Evolutionary conservation across 2,888 invertebrate species (phyloP), one percentile per base, ranked within the genome.

Genomic region (Dryocosmus kuriphilus): DNA sequence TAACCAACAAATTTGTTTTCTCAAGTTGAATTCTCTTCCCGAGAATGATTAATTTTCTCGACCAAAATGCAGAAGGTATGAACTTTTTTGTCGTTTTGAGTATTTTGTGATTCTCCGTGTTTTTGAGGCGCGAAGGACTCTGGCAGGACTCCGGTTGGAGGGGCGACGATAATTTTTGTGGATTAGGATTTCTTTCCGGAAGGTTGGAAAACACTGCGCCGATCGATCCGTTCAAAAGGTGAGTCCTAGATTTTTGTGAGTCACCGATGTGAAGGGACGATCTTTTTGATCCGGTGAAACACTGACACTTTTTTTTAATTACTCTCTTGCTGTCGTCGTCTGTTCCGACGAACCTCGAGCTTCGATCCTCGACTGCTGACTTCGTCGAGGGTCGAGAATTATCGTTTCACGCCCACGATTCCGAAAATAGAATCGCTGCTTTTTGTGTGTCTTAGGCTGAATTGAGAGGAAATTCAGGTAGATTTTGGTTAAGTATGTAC

Each of bases 331-430:
- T 46, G 27, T 19, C 27, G 19, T 30, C 46, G 16, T 46, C 7
- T 51, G 51, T 51, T 19, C n/a, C 46, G 46, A 7, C 46, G 46
- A 60, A 16, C 1, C 16, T 46, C 65, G 65, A 65, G 38, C 65
- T 46, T 65, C 65, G 65, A 65, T 65, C 24, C 24, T 46, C 24
- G 27, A 65, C 22, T 24, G 32, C 11, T 19, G 16, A 9, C 35
- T 35, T 32, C 6, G n/a, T n/a, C n/a, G n/a, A n/a, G n/a, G n/a
- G n/a, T 65, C 65, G 65, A 65, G 65, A 65, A 65, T 41, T 14
- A 65, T 65, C 65, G 65, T 41, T 62, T 35, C 51, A 65, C 65
- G 41, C 24, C 41, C 65, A 60, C 22, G 22, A 60, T 14, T 32
- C n/a, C 65, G 14, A 65, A 65, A 65, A 65, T 38, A 65, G 38